A percentile compares a stretch with the other conserved stretches of the same genome.
phyloP scores from a whole-genome alignment of 2,888 invertebrate genomes.

The Oasisia sp. region DNA sequence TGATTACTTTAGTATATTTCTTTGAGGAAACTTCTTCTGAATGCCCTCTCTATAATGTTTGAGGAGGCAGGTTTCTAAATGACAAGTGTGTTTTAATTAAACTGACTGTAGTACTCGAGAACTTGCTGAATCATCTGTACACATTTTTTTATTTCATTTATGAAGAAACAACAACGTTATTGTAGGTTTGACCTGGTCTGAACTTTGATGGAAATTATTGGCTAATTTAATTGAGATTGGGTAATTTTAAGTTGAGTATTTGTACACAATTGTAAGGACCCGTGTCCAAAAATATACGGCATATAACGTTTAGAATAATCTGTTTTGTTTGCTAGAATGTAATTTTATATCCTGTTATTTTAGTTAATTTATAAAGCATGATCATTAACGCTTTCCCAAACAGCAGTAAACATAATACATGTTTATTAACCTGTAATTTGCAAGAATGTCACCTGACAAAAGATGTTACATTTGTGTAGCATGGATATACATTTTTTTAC shows the following conservation, averaged over 20 bases:
- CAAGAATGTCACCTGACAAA: background rate
- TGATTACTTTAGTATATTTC: no score
- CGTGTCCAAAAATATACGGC: background rate
- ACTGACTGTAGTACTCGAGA: no score
- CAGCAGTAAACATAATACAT: background rate
- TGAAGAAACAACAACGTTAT: no score
- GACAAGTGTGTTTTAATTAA: no score
- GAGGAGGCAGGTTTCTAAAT: no score
- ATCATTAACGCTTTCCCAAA: background rate
- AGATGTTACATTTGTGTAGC: background rate
- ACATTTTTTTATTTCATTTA: no score
- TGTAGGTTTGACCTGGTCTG: no score
- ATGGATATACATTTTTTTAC: background rate
- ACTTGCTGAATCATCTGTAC: no score
- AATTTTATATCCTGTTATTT: background rate
- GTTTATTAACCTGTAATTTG: background rate
- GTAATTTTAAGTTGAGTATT: background rate
- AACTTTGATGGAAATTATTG: no score
- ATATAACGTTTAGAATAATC: background rate
- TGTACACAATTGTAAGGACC: background rate
- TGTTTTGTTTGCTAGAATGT: background rate
- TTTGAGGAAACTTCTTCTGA: no score
- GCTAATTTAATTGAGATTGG: no score
- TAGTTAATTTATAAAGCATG: background rate
- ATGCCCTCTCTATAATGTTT: no score